Conservation (phyloP, 2,113 vertebrate species). For the Chionomys nivalis region DNA sequence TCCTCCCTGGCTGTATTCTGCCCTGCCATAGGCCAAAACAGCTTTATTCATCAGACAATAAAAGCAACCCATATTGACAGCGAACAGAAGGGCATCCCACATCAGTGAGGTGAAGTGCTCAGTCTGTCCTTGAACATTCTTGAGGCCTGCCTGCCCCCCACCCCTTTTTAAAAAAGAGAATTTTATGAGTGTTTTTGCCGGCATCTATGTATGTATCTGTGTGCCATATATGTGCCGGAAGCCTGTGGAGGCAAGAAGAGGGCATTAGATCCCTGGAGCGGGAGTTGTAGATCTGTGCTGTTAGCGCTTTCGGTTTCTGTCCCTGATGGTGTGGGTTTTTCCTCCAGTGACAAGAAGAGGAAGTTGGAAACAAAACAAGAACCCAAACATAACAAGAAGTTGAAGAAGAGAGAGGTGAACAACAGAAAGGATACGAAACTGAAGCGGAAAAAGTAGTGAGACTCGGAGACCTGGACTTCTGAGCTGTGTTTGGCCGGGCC, state of each 20-base stretch:
- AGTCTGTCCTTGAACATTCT: not conserved
- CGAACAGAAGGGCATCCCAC: no score
- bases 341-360: conserved; percentile 94
- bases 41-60: no score
- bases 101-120: not conserved
- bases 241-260: not conserved
- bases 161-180: no score
- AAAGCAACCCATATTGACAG: no score
- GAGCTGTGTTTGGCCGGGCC: not conserved
- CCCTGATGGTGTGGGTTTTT: not conserved
- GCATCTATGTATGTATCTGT: not conserved
- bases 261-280: not conserved
- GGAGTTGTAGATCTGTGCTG: not conserved
- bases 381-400: conserved; percentile 88
- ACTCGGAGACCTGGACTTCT: accelerated
- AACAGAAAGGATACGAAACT: conserved; percentile 87
- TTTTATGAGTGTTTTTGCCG: not conserved
- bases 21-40: no score
- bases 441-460: conserved; percentile 84
- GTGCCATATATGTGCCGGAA: not conserved
- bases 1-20: no score
- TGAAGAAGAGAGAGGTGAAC: conserved; percentile 90
- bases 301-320: not conserved
- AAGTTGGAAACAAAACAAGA: conserved; percentile 85
- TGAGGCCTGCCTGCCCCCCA: not conserved